Conservation (phyloP, 2,113 vertebrate genomes). For the Coptodon bakossiorum region DNA sequence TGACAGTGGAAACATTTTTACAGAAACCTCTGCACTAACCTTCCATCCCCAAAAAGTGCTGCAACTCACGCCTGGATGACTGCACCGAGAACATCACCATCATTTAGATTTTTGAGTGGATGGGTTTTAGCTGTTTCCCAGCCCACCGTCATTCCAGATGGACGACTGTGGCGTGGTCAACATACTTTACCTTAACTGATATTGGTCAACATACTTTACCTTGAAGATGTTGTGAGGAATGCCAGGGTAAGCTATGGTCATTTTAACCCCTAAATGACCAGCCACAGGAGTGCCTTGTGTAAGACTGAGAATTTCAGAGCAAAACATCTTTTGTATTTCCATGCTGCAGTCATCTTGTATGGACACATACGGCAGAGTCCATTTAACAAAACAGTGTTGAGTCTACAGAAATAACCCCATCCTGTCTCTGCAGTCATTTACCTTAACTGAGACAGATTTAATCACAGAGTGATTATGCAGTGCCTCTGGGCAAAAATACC, state of each 20-base stretch:
- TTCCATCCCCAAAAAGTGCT: background rate
- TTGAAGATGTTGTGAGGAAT: background rate
- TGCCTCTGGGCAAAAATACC: background rate
- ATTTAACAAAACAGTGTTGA: background rate
- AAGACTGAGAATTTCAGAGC: background rate
- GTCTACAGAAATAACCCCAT: background rate
- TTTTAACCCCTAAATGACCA: background rate
- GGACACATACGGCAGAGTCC: background rate
- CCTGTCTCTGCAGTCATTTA: background rate
- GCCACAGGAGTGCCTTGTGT: background rate
- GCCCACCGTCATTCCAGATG: background rate
- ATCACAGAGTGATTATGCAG: background rate
- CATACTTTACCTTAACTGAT: too few relatives aligned
- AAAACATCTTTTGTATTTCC: background rate
- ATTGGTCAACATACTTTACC: background rate
- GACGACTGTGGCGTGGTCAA: rapidly evolving
- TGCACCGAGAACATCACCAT: background rate
- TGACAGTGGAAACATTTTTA: background rate
- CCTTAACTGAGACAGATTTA: background rate
- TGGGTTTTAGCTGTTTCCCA: background rate
- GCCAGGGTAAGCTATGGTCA: background rate
- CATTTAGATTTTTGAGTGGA: background rate
- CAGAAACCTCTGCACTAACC: background rate
- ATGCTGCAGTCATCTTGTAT: background rate
- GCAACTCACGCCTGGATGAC: background rate